Evolutionary conservation across 2,888 invertebrate species (phyloP), one percentile per base, ranked within the genome.

Genomic region (Oeneis ivallda): DNA sequence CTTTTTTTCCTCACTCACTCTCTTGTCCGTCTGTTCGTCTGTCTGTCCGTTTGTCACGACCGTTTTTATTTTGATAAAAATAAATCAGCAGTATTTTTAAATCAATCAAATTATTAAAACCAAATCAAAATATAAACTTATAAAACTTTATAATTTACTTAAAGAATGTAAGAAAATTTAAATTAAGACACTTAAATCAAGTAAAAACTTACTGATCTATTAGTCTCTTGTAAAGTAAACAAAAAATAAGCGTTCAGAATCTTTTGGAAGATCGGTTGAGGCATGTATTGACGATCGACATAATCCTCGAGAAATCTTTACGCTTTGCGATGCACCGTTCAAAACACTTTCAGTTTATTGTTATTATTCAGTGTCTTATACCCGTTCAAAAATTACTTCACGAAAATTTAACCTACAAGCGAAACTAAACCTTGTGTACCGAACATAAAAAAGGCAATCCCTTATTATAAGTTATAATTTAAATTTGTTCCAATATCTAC

Each of bases 331-430:
- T 83, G 69, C 89, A 83, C 81, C 71, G 78, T 84, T 89, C 88
- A 89, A 89, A 91, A 92, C 89, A 92, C 90, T 89, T 89, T 91
- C 81, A 82, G 84, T 85, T 82, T 89, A 90, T 90, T 90, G 89
- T 89, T n/a, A n/a, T n/a, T n/a, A n/a, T n/a, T n/a, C 88, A 82
- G 74, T 76, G 79, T 78, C 79, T 81, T 84, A 67, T 62, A 68
- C 70, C 64, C 65, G 63, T 58, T 67, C 56, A 50, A 68, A 69
- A 69, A 65, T 70, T 62, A 62, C 53, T 59, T 15, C 63, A 63
- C 63, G 61, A 49, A 58, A 49, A 11, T 54, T 13, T 11, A 8
- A 10, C 39, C 3, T 26, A n/a, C 61, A 61, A 52, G 13, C 61
- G 8, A 61, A 61, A 52, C 41, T 59, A n/a, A 53, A 47, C 60